Percentiles rank a stretch among this genome's conserved stretches.
phyloP scores from a whole-genome alignment of 2,888 invertebrate genomes.

The Thymelicus acteon region DNA sequence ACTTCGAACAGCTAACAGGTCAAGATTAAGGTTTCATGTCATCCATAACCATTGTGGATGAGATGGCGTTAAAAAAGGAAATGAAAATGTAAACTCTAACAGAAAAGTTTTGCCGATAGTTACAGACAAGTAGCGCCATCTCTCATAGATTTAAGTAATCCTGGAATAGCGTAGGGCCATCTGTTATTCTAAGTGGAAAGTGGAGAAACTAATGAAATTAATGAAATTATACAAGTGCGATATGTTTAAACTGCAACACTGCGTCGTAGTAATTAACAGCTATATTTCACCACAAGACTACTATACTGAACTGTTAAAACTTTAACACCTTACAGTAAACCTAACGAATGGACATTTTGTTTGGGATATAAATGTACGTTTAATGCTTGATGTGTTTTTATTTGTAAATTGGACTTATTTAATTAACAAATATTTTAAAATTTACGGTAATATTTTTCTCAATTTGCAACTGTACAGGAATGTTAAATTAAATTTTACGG shows the following conservation, averaged over 20 bases:
- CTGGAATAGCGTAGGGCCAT: too few species aligned
- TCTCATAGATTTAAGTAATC: too few species aligned
- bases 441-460: background rate
- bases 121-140: too few species aligned
- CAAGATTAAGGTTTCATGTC: too few species aligned
- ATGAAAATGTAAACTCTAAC: too few species aligned
- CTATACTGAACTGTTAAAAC: background rate
- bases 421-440: background rate
- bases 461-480: background rate
- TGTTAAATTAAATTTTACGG: too few species aligned
- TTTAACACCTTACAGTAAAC: background rate
- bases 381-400: background rate
- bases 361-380: background rate
- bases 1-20: too few species aligned
- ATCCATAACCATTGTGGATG: too few species aligned
- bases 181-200: background rate
- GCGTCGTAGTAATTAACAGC: background rate
- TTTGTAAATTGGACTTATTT: constrained; percentile 5
- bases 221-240: background rate
- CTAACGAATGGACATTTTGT: constrained; percentile 6
- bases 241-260: background rate
- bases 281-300: background rate
- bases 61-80: too few species aligned
- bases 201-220: background rate
- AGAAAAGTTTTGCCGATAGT: too few species aligned